Evolutionary conservation across 1,140 invertebrate genomes (phyloP).

Genomic region (Drosophila carrolli): DNA sequence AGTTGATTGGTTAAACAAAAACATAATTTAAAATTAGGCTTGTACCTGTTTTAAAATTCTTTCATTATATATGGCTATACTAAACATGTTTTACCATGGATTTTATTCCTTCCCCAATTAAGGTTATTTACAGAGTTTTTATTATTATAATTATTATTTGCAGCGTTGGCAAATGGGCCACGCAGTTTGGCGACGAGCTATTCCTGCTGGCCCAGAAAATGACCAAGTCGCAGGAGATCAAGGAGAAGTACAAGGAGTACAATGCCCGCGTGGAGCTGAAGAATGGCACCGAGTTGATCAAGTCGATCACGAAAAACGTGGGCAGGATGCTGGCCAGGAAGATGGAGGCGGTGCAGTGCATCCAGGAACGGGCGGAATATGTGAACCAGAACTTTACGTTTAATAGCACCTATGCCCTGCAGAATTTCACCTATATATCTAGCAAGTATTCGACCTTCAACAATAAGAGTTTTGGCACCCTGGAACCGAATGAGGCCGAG

Average conservation of each 20-base stretch:
- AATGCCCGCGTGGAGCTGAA: conserved; percentile 91
- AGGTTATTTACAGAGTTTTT: conserved; percentile 1
- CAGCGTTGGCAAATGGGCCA: conserved; percentile 87
- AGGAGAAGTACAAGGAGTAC: conserved; percentile 89
- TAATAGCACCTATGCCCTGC: conserved; percentile 77
- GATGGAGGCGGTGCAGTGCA: conserved; percentile 92
- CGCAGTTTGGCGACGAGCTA: conserved; percentile 87
- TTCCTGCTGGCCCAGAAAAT: conserved; percentile 87
- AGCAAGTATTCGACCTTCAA: conserved; percentile 88
- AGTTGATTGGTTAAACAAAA: no score
- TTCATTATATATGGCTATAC: no score
- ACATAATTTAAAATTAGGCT: no score
- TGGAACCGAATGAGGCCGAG: conserved; percentile 27
- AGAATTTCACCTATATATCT: conserved; percentile 88
- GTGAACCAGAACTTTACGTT: conserved; percentile 87
- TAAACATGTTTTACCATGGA: no score
- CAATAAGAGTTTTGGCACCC: conserved; percentile 55
- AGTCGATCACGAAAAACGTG: conserved; percentile 90
- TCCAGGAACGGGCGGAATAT: conserved; percentile 89
- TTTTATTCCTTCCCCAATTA: no score
- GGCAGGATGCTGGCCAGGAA: conserved; percentile 91
- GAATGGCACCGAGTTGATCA: conserved; percentile 90
- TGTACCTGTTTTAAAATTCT: no score
- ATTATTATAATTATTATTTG: no score
- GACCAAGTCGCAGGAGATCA: conserved; percentile 87